These are phyloP conservation scores for Drosophila nigricruria DNA, from an alignment of 2,888 invertebrate species.

Conservation along the genomic window DNA sequence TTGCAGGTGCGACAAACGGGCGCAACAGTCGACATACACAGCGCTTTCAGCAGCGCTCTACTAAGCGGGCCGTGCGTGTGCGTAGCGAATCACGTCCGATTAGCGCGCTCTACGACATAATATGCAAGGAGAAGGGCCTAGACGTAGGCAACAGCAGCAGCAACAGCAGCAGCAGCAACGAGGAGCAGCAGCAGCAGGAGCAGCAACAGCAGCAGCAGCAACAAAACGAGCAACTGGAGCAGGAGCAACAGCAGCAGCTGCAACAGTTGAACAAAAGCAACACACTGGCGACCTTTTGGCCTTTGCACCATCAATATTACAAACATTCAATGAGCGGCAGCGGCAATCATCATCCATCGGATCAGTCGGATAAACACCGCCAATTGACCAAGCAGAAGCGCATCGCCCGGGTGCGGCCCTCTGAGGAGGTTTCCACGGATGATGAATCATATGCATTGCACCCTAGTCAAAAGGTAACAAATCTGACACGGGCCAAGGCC, in stretches of 20 bases:
- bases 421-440: constrained; percentile 18
- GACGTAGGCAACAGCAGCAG: constrained; percentile 70
- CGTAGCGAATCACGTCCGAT: constrained; percentile 85
- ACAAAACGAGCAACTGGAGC: background rate
- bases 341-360: constrained; percentile 17
- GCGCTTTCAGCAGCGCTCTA: constrained; percentile 80
- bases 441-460: constrained; percentile 47
- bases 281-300: constrained; percentile 77
- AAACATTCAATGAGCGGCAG: constrained; percentile 46
- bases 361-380: constrained; percentile 33
- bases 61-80: constrained; percentile 83
- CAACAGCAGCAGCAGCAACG: constrained; percentile 43
- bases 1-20: constrained; percentile 24
- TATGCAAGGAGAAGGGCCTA: constrained; percentile 85
- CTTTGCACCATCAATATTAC: constrained; percentile 66
- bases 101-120: constrained; percentile 85
- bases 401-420: constrained; percentile 5
- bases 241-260: constrained; percentile 19
- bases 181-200: constrained; percentile 50
- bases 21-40: constrained; percentile 80
- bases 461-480: constrained; percentile 63
- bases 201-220: constrained; percentile 22
- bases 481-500: constrained; percentile 63
- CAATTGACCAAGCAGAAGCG: constrained; percentile 40
- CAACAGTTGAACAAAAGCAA: constrained; percentile 45